Evolutionary conservation across 2,113 vertebrate species (phyloP).

Genomic region (Phylloscopus trochiloides): DNA sequence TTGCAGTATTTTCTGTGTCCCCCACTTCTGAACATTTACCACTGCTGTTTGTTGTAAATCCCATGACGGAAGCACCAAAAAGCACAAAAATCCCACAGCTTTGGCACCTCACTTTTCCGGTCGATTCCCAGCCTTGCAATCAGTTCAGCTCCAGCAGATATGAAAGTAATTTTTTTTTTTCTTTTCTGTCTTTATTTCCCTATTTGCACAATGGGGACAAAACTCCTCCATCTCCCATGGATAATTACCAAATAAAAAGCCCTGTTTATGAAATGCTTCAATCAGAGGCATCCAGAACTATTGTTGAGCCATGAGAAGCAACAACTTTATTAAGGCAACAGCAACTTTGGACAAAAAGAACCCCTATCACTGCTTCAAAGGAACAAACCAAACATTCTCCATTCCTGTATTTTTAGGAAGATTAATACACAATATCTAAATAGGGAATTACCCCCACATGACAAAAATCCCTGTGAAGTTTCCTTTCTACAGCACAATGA

Average conservation of each 20-base stretch:
- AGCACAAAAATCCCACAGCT: not conserved
- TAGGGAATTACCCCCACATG: not conserved
- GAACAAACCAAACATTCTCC: not conserved
- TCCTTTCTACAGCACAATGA: not conserved
- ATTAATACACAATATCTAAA: not conserved
- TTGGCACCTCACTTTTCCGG: not conserved
- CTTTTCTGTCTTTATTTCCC: not conserved
- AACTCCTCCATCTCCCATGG: not conserved
- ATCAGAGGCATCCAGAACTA: not conserved
- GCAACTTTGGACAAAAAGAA: not conserved
- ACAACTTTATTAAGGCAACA: not conserved
- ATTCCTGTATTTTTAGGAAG: not conserved
- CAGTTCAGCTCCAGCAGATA: not conserved
- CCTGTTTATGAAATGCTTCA: not conserved
- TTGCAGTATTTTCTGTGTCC: not conserved
- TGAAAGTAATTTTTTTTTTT: not conserved
- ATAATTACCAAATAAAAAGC: not conserved
- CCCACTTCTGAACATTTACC: not conserved
- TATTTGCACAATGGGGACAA: not conserved
- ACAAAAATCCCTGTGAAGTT: not conserved
- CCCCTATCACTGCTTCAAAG: not conserved
- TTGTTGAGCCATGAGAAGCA: not conserved
- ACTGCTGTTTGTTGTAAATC: not conserved
- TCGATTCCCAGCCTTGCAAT: not conserved
- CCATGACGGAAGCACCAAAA: not conserved